Conservation (phyloP, 2,113 vertebrate species). For the Cyprinodon tularosa region DNA sequence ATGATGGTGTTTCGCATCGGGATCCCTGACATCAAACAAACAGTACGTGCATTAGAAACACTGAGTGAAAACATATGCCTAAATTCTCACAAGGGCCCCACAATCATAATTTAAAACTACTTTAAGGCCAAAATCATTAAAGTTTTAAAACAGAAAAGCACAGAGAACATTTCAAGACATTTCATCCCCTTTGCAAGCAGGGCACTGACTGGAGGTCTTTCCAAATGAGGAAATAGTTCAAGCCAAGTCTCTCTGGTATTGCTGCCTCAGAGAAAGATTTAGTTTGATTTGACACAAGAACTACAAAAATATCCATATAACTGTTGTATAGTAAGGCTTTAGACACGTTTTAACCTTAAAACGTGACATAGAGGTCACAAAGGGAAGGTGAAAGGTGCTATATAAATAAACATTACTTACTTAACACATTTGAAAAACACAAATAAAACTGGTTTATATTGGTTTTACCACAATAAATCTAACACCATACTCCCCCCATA, state of each 20-base stretch:
- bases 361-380: no score
- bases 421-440: constrained; percentile 1
- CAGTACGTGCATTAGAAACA: constrained; percentile 78
- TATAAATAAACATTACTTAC: no score
- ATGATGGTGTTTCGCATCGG: constrained; percentile 92
- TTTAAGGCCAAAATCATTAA: neutral
- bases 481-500: no score
- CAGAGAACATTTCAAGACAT: neutral
- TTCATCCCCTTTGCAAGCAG: constrained; percentile 28
- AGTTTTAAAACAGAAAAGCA: neutral
- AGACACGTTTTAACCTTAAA: no score
- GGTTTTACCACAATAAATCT: neutral
- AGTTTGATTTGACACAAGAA: constrained; percentile 32
- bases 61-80: neutral
- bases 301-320: constrained; percentile 12
- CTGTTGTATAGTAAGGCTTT: neutral
- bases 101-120: neutral
- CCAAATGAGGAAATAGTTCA: constrained; percentile 53
- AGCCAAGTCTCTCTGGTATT: constrained; percentile 41
- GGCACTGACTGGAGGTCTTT: constrained; percentile 45
- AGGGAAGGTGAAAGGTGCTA: no score
- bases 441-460: neutral
- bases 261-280: constrained; percentile 19
- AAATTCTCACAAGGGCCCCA: neutral
- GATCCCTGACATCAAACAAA: constrained; percentile 93